Percentiles rank a stretch among this genome's conserved stretches.
phyloP scores from a whole-genome alignment of 2,797 vertebrate genomes.

The Petrocephalus sullivani region DNA sequence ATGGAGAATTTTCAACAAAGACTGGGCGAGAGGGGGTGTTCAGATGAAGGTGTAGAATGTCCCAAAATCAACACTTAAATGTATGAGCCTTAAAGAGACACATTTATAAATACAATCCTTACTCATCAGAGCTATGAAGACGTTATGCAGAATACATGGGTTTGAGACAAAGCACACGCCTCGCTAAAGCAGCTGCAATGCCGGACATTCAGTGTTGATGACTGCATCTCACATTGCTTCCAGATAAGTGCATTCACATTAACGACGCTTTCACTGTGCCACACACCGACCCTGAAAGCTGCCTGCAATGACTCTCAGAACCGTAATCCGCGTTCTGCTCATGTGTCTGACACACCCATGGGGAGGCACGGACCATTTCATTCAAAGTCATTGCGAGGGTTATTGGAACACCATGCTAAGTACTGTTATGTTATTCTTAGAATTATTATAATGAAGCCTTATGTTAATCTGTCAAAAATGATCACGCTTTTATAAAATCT shows the following conservation, averaged over 20 bases:
- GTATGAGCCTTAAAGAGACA: not conserved
- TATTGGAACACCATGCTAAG: not conserved
- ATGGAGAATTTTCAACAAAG: not conserved
- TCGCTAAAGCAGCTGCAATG: not conserved
- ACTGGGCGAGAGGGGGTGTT: not conserved
- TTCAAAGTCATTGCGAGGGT: not conserved
- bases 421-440: not conserved
- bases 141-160: not conserved
- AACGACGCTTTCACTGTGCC: not conserved
- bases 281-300: not conserved
- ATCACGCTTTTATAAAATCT: not conserved
- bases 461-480: not conserved
- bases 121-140: not conserved
- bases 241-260: conserved; percentile 15
- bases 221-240: conserved; percentile 26
- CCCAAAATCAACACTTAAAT: not conserved
- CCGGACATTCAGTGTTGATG: conserved; percentile 15
- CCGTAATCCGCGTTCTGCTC: not conserved
- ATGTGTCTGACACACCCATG: not conserved
- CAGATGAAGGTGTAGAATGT: not conserved
- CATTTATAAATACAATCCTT: not conserved
- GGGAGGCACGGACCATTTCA: not conserved
- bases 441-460: not conserved
- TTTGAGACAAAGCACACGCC: not conserved
- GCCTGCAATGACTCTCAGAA: not conserved